Base-by-base conservation (phyloP, 2,888 invertebrate species). In the Onchidella celtica region DNA sequence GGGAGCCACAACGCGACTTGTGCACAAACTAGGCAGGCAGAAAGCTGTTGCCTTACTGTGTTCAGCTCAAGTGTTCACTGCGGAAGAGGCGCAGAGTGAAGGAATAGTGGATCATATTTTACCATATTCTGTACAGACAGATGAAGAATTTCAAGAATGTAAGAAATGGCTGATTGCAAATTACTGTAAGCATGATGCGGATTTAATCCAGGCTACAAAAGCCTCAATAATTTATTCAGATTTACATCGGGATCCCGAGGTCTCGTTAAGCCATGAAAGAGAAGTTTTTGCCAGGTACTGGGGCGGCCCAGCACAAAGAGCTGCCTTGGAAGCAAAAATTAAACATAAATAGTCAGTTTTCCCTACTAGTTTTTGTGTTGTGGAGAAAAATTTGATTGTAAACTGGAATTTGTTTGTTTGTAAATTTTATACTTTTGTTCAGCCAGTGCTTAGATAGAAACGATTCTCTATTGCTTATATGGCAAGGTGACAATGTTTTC, bases 1-100 rank as follows among this genome's bases (percentile, higher is more conserved):
- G 94, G 94, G 94, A n/a, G 94, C 94, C 14, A 93, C 93, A 34
- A 92, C 93, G 2, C 88, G 93, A 6, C 91, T 95, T 17, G 92
- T 93, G 0, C 86, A 91, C 68, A 85, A 94, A 1, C 80, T 94
- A 1, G 94, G 94, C 0, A 88, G 91, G 24, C 88, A 87, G 27
- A 91, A 88, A 76, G 94, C 94, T 0, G 86, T 94, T n/a, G 92
- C 94, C 9, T 66, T 94, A 14, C 86, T 95, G 27, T 72, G 87
- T 27, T 89, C 90, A 11, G 89, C 85, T 2, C 86, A 90, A 80
- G 88, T 92, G 24, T 74, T 94, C 11, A 81, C 86, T 29, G 87
- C 93, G 2, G 82, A 90, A 1, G 92, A 93, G 77, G 94, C 94
- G 1, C 40, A 91, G 9, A 83, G 87, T n/a, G 83, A 93, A 9